Percentiles rank a stretch among this genome's conserved stretches.
phyloP scores from a whole-genome alignment of 2,113 vertebrate species.

The Solenodon paradoxus region DNA sequence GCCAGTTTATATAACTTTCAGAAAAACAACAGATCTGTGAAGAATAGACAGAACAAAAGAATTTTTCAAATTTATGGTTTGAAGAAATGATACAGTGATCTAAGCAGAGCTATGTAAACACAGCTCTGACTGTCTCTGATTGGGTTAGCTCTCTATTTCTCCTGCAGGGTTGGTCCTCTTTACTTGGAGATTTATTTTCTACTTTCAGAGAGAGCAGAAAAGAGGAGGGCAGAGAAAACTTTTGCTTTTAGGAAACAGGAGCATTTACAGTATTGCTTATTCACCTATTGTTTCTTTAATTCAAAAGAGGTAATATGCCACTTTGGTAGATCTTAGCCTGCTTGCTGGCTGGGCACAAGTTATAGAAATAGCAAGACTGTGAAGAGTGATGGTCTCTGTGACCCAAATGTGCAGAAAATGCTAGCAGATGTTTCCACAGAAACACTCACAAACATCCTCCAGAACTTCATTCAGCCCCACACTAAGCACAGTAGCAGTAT shows the following conservation, averaged over 20 bases:
- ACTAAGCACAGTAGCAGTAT: neutral
- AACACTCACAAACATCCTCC: neutral
- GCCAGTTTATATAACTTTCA: neutral
- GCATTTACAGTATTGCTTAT: too few relatives aligned
- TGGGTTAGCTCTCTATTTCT: too few relatives aligned
- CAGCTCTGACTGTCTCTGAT: neutral
- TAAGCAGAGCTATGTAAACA: neutral
- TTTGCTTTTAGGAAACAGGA: too few relatives aligned
- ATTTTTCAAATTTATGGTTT: neutral
- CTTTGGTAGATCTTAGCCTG: too few relatives aligned
- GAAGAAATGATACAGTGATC: neutral
- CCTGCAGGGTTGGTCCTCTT: too few relatives aligned
- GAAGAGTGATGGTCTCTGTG: neutral
- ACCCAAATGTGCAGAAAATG: neutral
- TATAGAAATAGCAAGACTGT: neutral
- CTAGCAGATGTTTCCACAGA: neutral
- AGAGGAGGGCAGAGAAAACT: too few relatives aligned
- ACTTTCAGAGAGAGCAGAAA: too few relatives aligned
- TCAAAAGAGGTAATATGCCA: too few relatives aligned
- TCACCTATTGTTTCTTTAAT: too few relatives aligned
- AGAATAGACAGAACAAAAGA: neutral
- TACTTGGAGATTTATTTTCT: too few relatives aligned
- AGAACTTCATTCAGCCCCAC: neutral
- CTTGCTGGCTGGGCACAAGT: too few relatives aligned
- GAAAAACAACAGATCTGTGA: neutral